Evolutionary conservation across 1,140 invertebrate species (phyloP).

Genomic region (Lamellibrachia luymesi): DNA sequence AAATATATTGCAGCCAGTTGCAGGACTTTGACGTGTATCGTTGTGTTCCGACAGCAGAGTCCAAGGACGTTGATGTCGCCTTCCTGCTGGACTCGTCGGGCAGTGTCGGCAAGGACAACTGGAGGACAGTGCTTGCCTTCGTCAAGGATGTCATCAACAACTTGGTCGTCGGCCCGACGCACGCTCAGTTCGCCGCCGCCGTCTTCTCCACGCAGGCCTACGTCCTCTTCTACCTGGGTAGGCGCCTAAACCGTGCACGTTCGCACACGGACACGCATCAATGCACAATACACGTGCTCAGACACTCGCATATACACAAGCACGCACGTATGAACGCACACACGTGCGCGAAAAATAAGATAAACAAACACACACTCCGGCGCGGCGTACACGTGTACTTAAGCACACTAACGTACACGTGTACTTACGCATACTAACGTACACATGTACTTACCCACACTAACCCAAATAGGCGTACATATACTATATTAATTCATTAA

Average conservation of each 20-base stretch:
- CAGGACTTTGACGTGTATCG: background rate
- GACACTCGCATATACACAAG: background rate
- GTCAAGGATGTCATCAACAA: slow-evolving; percentile 3
- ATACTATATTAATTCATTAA: background rate
- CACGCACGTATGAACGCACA: background rate
- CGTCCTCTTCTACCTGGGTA: background rate
- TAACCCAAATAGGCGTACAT: background rate
- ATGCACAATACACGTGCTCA: background rate
- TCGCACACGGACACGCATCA: background rate
- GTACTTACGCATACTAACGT: background rate
- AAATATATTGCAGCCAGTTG: background rate
- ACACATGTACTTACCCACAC: too few species aligned
- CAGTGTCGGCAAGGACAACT: background rate
- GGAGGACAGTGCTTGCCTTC: background rate
- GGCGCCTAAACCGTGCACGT: too few species aligned
- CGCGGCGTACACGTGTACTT: too few species aligned
- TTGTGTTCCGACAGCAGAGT: background rate
- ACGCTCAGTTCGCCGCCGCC: background rate
- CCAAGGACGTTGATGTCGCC: background rate
- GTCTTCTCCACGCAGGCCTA: background rate
- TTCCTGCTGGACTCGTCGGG: slow-evolving; percentile 7
- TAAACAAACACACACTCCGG: background rate
- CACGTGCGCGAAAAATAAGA: too few species aligned
- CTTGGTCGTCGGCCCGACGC: background rate
- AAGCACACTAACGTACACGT: background rate